Evolutionary conservation across 35 echinoderm and acorn worm species (phyloP).

Genomic region (Chiridota heheva): DNA sequence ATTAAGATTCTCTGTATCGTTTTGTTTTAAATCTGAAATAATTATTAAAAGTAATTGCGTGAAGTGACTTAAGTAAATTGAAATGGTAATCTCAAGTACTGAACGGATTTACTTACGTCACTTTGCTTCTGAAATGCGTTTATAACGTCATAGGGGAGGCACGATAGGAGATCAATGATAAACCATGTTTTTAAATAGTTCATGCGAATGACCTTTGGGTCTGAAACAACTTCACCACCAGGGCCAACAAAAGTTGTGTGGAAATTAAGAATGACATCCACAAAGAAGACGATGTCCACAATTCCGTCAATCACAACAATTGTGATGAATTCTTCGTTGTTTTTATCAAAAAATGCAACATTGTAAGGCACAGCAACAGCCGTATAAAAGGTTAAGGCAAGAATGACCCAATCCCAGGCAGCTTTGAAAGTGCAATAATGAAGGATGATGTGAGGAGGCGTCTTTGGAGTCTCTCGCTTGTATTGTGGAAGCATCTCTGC

Average conservation of each 20-base stretch:
- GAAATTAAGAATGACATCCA: slow-evolving; percentile 98
- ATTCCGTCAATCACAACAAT: slow-evolving; percentile 92
- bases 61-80: too few relatives aligned
- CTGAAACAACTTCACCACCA: slow-evolving; percentile 93
- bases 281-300: slow-evolving; percentile 96
- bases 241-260: slow-evolving; percentile 98
- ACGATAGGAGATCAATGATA: slow-evolving; percentile 96
- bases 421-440: slow-evolving; percentile 97
- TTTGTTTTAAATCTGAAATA: too few relatives aligned
- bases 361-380: slow-evolving; percentile 98
- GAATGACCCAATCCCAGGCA: slow-evolving; percentile 96
- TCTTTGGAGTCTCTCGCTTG: slow-evolving; percentile 94
- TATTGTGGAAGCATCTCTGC: slow-evolving; percentile 95
- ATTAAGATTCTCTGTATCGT: too few relatives aligned
- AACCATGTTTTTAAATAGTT: slow-evolving; percentile 96
- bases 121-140: slow-evolving; percentile 85
- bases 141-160: slow-evolving; percentile 99
- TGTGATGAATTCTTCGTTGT: slow-evolving; percentile 71
- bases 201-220: slow-evolving; percentile 96
- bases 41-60: too few relatives aligned
- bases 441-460: slow-evolving; percentile 94
- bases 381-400: slow-evolving; percentile 88
- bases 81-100: too few relatives aligned
- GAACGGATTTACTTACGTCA: slow-evolving; percentile 92
- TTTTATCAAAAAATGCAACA: slow-evolving; percentile 71